Evolutionary conservation across 2,888 invertebrate genomes (phyloP).

Genomic region (Salticus scenicus): DNA sequence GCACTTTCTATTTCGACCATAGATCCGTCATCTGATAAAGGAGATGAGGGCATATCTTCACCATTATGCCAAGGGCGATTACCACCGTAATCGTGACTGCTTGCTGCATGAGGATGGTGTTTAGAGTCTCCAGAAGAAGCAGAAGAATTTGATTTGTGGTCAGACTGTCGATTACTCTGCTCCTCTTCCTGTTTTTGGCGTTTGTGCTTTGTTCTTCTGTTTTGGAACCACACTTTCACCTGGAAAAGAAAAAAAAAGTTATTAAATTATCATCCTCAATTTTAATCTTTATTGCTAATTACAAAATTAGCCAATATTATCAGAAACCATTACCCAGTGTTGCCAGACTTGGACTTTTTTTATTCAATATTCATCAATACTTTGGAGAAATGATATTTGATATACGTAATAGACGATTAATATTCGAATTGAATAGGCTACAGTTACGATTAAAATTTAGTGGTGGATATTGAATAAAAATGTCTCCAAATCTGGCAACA

Average conservation of each 20-base stretch:
- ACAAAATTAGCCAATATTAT: no score
- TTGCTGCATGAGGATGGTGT: conserved; percentile 37
- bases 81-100: conserved; percentile 9
- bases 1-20: conserved; percentile 68
- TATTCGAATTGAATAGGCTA: no score
- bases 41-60: conserved; percentile 52
- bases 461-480: no score
- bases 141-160: conserved; percentile 38
- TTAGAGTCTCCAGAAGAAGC: conserved; percentile 33
- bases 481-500: no score
- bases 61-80: conserved; percentile 39
- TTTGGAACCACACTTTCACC: conserved; percentile 73
- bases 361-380: no score
- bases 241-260: conserved; percentile 20
- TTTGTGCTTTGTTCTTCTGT: conserved; percentile 72
- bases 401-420: no score
- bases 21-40: conserved; percentile 60
- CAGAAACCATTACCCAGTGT: no score
- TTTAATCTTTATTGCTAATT: no score
- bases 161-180: conserved; percentile 50
- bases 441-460: no score
- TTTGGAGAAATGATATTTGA: no score
- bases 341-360: no score
- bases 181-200: conserved; percentile 72
- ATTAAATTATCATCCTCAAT: no score